Evolutionary conservation across 1,140 invertebrate species (phyloP).

Genomic region (Tetranychus urticae): DNA sequence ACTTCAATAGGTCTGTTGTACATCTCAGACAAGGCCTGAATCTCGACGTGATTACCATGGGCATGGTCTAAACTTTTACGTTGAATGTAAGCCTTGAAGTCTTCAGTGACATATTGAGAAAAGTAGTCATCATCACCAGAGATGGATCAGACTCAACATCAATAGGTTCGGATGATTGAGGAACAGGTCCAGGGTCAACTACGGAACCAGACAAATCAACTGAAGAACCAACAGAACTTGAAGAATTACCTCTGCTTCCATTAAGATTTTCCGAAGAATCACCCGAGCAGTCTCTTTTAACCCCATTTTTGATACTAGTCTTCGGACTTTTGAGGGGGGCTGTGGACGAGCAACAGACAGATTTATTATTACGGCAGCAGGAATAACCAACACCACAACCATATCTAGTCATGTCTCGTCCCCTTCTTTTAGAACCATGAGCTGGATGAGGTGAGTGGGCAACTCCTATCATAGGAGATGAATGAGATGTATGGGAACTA

Average conservation of each 20-base stretch:
- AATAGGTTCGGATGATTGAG: background rate
- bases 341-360: too few species aligned
- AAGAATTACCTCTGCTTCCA: background rate
- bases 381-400: background rate
- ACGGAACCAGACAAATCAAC: background rate
- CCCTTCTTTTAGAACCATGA: background rate
- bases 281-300: background rate
- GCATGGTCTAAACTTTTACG: constrained; percentile 49
- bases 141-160: background rate
- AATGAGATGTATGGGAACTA: too few species aligned
- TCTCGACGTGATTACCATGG: constrained; percentile 81
- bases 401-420: background rate
- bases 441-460: background rate
- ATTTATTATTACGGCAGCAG: too few species aligned
- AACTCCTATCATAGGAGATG: background rate
- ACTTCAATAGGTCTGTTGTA: constrained; percentile 80
- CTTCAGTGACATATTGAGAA: constrained; percentile 77
- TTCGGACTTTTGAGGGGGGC: too few species aligned
- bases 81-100: constrained; percentile 61
- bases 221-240: background rate
- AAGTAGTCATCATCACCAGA: constrained; percentile 39
- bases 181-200: background rate
- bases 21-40: constrained; percentile 78
- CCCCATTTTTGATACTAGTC: background rate
- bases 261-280: background rate